phyloP scores from a whole-genome alignment of 2,888 invertebrate genomes.

The Brachyopa scutellaris region DNA sequence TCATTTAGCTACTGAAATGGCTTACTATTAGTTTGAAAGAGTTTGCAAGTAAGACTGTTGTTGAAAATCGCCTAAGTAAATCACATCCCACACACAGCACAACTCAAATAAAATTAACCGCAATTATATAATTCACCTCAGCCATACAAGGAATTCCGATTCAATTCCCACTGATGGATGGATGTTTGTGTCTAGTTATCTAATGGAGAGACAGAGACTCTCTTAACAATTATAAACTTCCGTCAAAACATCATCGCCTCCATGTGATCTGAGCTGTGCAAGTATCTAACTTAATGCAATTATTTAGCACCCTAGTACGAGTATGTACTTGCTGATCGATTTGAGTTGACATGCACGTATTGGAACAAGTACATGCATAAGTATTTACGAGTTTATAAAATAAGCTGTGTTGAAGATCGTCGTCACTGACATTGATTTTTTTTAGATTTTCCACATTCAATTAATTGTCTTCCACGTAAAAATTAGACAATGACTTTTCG shows the following conservation, averaged over 20 bases:
- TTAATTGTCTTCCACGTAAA: no score
- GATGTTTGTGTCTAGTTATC: constrained; percentile 34
- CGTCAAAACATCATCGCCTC: constrained; percentile 54
- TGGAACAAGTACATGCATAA: no score
- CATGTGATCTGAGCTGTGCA: constrained; percentile 13
- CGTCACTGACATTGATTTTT: constrained; percentile 30
- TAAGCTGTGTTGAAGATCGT: constrained; percentile 21
- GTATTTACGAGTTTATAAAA: no score
- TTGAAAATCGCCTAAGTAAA: constrained; percentile 50
- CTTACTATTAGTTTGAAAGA: background rate
- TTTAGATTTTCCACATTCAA: no score
- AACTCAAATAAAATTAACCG: constrained; percentile 41
- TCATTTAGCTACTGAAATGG: background rate
- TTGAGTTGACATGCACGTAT: background rate
- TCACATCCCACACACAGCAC: constrained; percentile 47
- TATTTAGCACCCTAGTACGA: constrained; percentile 12
- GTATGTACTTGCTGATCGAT: constrained; percentile 11
- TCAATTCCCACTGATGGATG: constrained; percentile 54
- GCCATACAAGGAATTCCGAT: constrained; percentile 57
- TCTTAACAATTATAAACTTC: constrained; percentile 62
- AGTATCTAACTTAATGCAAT: constrained; percentile 8
- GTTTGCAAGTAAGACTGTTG: constrained; percentile 1
- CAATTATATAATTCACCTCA: constrained; percentile 57
- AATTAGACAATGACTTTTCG: no score
- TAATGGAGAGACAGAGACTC: constrained; percentile 29